A percentile compares a stretch with the other conserved stretches of the same genome.
These are phyloP conservation scores for Microtus californicus DNA, from an alignment of 2,797 vertebrate genomes.

Conservation along the genomic window DNA sequence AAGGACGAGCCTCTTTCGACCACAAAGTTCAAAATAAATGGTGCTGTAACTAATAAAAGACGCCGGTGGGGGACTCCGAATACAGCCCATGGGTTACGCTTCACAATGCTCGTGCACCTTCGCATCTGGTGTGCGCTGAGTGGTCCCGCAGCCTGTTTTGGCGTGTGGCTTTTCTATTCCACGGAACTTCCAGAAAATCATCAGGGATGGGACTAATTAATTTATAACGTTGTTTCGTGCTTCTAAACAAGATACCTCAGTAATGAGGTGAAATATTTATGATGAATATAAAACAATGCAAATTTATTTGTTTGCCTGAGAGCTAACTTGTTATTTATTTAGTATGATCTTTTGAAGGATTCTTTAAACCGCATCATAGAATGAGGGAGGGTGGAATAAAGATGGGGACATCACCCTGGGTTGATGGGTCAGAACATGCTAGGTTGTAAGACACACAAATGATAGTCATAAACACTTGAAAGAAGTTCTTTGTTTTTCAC, in stretches of 20 bases:
- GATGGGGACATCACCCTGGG: slow-evolving; percentile 47
- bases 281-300: slow-evolving; percentile 92
- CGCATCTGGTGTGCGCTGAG: slow-evolving; percentile 77
- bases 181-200: slow-evolving; percentile 88
- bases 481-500: slow-evolving; percentile 44
- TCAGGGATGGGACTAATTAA: slow-evolving; percentile 89
- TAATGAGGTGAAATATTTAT: slow-evolving; percentile 94
- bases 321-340: slow-evolving; percentile 91
- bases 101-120: slow-evolving; percentile 76
- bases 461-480: slow-evolving; percentile 69
- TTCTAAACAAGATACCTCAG: slow-evolving; percentile 89
- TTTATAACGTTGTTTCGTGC: slow-evolving; percentile 91
- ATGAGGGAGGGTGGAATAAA: slow-evolving; percentile 82
- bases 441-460: slow-evolving; percentile 68
- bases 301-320: slow-evolving; percentile 92
- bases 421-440: slow-evolving; percentile 67
- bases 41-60: slow-evolving; percentile 79
- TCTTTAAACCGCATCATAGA: slow-evolving; percentile 85
- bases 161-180: slow-evolving; percentile 86
- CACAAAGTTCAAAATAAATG: slow-evolving; percentile 84
- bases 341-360: slow-evolving; percentile 88
- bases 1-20: slow-evolving; percentile 68
- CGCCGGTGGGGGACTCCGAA: slow-evolving; percentile 74
- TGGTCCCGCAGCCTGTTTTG: slow-evolving; percentile 83
- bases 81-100: slow-evolving; percentile 38